Base-by-base conservation (phyloP, 2,113 vertebrate genomes). In the Larimichthys crocea region DNA sequence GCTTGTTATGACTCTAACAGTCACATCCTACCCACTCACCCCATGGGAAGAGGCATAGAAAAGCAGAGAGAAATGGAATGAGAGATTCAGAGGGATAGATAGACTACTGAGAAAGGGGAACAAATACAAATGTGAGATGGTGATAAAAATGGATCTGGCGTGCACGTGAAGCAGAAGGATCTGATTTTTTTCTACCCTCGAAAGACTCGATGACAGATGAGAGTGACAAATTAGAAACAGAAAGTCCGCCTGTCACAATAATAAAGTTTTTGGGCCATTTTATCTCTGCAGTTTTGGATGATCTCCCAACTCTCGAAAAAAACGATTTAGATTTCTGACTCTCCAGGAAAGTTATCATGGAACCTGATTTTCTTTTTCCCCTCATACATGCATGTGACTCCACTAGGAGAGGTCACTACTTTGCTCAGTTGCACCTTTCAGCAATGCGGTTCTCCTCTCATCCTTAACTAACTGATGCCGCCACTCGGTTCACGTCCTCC, bases 1-100 rank as follows among this genome's bases (percentile, higher is more conserved):
- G 60, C 79, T 77, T 82, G 83, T 92, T 94, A 94, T 94, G 90
- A 92, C 61, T 94, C 88, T 93, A 94, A 60, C 94, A 94, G 92
- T 86, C 88, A 74, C 77, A 66, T 91, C 80, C 91, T 79, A 84
- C 89, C 87, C 86, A 92, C 91, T 88, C 82, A 82, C 63, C 68
- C 85, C 79, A 44, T 29, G 69, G 73, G 82, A 70, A 72, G 83
- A 64, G 26, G 55, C 50, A 81, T 66, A 50, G 46, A 60, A 35
- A 70, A 79, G 76, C 49, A 74, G 35, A 50, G 56, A 68, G 4
- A 69, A 80, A 60, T n/a, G 29, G 16, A 69, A 48, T 14, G 29
- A 52, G 66, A 70, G 14, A 72, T 50, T 46, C 49, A 17, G 40
- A 69, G 10, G 16, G 31, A 57, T 8, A 22, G 60, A 72, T 35